A percentile compares a stretch with the other conserved stretches of the same genome.
Evolutionary conservation across 1,140 invertebrate species (phyloP).

Genomic region (Leptonema lineaticorne): DNA sequence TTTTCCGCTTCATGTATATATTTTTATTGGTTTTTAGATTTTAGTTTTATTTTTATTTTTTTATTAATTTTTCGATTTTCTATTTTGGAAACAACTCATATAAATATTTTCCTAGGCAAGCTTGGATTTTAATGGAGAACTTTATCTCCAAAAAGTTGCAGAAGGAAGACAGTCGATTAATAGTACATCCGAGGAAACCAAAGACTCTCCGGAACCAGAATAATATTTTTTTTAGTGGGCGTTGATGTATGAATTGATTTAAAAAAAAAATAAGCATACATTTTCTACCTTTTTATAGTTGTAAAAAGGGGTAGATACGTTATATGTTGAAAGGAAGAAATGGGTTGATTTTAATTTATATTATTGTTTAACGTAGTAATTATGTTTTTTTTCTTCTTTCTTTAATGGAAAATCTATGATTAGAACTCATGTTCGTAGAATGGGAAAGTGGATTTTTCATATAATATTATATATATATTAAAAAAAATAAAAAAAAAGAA

Average conservation of each 20-base stretch:
- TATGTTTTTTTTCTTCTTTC: not conserved
- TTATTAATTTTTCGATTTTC: too few relatives aligned
- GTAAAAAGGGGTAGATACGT: not conserved
- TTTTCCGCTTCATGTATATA: too few relatives aligned
- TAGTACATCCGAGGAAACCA: conserved; percentile 23
- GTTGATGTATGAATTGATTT: not conserved
- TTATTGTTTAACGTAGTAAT: conserved; percentile 5
- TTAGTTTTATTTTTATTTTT: too few relatives aligned
- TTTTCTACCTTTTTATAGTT: not conserved
- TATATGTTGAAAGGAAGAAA: not conserved
- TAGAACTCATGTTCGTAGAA: not conserved
- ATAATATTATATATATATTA: not conserved
- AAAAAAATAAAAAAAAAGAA: not conserved
- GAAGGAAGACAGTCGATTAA: conserved; percentile 8
- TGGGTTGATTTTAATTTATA: conserved; percentile 3
- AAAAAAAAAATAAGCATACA: not conserved
- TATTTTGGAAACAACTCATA: too few relatives aligned
- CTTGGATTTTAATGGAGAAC: conserved; percentile 38
- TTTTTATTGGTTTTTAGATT: too few relatives aligned
- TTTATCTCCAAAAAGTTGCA: conserved; percentile 28
- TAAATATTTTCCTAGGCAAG: conserved; percentile 28
- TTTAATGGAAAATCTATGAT: not conserved
- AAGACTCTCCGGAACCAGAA: conserved; percentile 35
- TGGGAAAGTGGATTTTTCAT: conserved; percentile 3
- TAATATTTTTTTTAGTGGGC: conserved; percentile 1